Evolutionary conservation across 35 echinoderm and acorn worm species (phyloP), one percentile per base, ranked within the genome.

Genomic region (Chiridota heheva): DNA sequence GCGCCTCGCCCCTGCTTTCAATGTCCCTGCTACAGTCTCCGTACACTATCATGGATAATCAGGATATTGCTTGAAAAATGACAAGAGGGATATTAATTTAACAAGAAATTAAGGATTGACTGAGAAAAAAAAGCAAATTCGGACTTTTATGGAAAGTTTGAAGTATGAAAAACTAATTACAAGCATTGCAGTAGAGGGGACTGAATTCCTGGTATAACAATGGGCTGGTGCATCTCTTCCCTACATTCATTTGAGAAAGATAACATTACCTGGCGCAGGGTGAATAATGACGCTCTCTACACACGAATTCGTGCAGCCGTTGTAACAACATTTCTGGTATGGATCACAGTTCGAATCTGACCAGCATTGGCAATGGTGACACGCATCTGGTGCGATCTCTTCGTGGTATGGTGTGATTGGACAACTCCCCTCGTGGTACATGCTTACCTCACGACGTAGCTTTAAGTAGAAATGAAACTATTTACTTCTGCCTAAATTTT

Each of bases 271-370:
- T 80, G 81, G 86, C 7, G 91, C 78, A 16, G 91, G 91, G 1
- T 70, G 67, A 4, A 95, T 70, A 5, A 78, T 58, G 2, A 78
- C 32, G 36, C 58, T 73, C 4, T 88, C 55, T 40, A 85, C 66
- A 44, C 91, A 95, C 0, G 91, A 89, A 26, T 89, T 83, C 22
- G 38, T 71, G 35, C 91, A 95, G 0, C 91, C 91, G 55, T 95
- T 89, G 44, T 84, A 80, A 40, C 91, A 95, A 60, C 91, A 95
- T 63, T 88, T 88, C 46, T 83, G 42, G 16, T 82, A 55, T 24
- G 26, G 30, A 1, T 56, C 51, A 67, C 91, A 95, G 36, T 88
- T 70, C 20, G 70, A 55, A 33, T 88, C 91, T 7, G 91, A 88
- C 51, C 80, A 78, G 45, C 91, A 95, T 45, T 62, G 67, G 81